Evolutionary conservation across 2,888 invertebrate species (phyloP).

Genomic region (Calameuta idolon): DNA sequence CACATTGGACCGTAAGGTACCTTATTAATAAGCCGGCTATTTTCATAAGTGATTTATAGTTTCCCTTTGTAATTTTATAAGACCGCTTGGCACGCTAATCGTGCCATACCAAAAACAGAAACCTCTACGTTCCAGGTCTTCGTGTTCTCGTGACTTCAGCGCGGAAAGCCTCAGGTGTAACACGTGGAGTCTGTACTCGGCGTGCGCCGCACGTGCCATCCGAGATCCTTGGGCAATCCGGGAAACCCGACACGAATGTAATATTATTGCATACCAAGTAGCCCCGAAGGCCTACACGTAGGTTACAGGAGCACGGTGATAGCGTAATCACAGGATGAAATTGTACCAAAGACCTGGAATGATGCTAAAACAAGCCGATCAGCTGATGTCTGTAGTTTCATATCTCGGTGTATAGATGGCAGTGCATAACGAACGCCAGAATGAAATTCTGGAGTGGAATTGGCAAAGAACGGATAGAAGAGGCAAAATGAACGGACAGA

Average conservation of each 20-base stretch:
- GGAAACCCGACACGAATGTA: neutral
- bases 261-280: neutral
- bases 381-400: neutral
- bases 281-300: neutral
- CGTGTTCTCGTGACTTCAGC: neutral
- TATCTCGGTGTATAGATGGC: neutral
- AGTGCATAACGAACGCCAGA: neutral
- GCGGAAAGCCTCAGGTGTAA: neutral
- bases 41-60: constrained; percentile 23
- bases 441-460: neutral
- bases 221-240: neutral
- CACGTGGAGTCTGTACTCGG: neutral
- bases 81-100: neutral
- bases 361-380: neutral
- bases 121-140: neutral
- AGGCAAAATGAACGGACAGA: neutral
- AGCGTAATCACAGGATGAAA: neutral
- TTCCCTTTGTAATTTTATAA: constrained; percentile 19
- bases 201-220: neutral
- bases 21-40: constrained; percentile 23
- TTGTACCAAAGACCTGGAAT: neutral
- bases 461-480: neutral
- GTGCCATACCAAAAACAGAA: neutral
- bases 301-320: neutral
- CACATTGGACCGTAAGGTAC: constrained; percentile 6